phyloP scores from a whole-genome alignment of 2,113 vertebrate species.

The Cyphomyrus discorhynchus region DNA sequence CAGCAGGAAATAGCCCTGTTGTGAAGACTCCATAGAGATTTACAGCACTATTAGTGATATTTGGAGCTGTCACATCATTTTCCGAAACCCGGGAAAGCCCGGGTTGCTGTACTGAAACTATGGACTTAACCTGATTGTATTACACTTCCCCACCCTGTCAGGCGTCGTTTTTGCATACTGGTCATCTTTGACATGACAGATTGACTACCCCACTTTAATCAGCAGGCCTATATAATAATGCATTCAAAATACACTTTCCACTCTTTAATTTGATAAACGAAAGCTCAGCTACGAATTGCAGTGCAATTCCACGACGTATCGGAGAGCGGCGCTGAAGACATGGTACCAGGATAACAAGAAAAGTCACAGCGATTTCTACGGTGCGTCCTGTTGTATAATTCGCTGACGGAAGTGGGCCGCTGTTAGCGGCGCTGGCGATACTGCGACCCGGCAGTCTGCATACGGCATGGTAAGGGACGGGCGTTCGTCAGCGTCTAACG shows the following conservation, averaged over 20 bases:
- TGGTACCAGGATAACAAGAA: neutral
- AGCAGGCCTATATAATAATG: neutral
- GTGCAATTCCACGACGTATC: neutral
- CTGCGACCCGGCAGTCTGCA: conserved; percentile 1
- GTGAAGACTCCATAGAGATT: no score
- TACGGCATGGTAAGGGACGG: conserved; percentile 42
- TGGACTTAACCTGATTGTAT: neutral
- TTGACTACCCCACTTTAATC: neutral
- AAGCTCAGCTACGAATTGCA: neutral
- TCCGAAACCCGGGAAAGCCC: neutral
- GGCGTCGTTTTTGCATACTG: neutral
- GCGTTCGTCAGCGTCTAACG: neutral
- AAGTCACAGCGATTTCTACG: neutral
- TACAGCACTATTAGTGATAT: no score
- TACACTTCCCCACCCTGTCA: neutral
- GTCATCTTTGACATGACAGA: neutral
- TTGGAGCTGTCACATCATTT: no score
- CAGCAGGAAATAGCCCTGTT: no score
- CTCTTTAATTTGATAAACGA: neutral
- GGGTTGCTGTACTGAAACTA: neutral
- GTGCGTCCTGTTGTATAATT: neutral
- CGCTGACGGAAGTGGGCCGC: conserved; percentile 48
- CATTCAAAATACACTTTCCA: neutral
- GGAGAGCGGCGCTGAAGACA: neutral
- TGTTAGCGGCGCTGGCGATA: conserved; percentile 40